Conservation (phyloP, 2,888 invertebrate species). For the Agriopis leucophaearia region DNA sequence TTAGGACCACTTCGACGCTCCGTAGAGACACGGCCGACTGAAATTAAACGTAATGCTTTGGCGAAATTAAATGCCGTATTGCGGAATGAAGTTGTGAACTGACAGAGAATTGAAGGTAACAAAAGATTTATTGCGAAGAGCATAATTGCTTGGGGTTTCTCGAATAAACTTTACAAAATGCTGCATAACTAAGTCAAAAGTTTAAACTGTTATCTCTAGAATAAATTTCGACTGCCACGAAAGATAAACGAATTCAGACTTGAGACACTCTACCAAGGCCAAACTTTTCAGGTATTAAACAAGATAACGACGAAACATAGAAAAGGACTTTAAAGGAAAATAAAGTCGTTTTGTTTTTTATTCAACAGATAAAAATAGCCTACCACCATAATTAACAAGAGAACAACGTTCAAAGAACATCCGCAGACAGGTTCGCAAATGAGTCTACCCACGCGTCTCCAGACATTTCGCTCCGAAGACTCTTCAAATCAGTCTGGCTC, state of each 20-base stretch:
- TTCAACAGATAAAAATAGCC: constrained; percentile 2
- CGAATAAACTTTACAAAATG: constrained; percentile 15
- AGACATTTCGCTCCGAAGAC: constrained; percentile 23
- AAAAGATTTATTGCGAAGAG: constrained; percentile 34
- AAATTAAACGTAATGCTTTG: constrained; percentile 43
- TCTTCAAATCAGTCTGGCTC: constrained; percentile 70
- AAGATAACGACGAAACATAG: background rate
- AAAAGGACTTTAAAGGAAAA: background rate
- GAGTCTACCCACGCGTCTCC: constrained; percentile 32
- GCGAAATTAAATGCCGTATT: constrained; percentile 41
- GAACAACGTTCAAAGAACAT: constrained; percentile 33
- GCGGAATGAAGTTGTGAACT: constrained; percentile 36
- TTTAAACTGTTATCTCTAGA: constrained; percentile 16
- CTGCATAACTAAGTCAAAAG: constrained; percentile 16
- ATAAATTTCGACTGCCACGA: constrained; percentile 14
- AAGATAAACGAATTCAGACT: constrained; percentile 11
- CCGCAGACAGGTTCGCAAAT: constrained; percentile 34
- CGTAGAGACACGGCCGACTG: constrained; percentile 36
- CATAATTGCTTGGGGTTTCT: constrained; percentile 27
- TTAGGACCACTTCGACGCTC: constrained; percentile 41
- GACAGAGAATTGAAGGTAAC: constrained; percentile 32
- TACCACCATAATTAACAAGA: constrained; percentile 27
- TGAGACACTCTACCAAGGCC: background rate
- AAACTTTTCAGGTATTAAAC: constrained; percentile 1
- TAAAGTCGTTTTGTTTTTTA: background rate